Conservation (phyloP, 2,888 invertebrate species). For the Protonemura montana region DNA sequence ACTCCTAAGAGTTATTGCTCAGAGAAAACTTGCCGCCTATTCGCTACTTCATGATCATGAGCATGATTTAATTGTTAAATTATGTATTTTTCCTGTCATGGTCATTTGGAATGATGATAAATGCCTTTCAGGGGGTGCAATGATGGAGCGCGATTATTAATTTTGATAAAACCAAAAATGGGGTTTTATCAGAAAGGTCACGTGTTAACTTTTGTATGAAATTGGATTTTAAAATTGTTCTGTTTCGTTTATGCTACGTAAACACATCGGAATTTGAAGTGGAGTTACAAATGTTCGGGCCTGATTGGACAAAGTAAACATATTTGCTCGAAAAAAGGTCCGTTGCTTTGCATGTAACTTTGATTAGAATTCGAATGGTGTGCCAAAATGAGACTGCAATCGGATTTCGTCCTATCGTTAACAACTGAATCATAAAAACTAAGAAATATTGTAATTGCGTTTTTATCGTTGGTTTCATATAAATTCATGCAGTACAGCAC, state of each 20-base stretch:
- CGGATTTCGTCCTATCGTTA: background rate
- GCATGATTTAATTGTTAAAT: background rate
- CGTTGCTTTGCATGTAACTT: background rate
- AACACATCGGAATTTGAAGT: no score
- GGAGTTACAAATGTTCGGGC: no score
- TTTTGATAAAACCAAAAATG: background rate
- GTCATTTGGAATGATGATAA: background rate
- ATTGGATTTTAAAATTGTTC: background rate
- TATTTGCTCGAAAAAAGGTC: background rate
- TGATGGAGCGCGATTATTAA: background rate
- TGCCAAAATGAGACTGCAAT: background rate
- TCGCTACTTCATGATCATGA: background rate
- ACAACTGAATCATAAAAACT: slow-evolving; percentile 34
- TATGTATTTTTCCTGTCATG: slow-evolving; percentile 12
- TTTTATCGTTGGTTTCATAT: slow-evolving; percentile 28
- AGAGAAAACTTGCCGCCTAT: background rate
- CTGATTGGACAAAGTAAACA: background rate
- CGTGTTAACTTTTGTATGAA: background rate
- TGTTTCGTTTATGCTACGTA: background rate
- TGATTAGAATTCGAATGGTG: slow-evolving; percentile 1
- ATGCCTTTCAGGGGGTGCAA: background rate
- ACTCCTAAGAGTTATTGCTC: background rate
- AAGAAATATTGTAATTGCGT: slow-evolving; percentile 36
- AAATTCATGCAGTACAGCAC: background rate
- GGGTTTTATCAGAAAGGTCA: background rate